Conservation (phyloP, 1,140 invertebrate species). For the Mya arenaria region DNA sequence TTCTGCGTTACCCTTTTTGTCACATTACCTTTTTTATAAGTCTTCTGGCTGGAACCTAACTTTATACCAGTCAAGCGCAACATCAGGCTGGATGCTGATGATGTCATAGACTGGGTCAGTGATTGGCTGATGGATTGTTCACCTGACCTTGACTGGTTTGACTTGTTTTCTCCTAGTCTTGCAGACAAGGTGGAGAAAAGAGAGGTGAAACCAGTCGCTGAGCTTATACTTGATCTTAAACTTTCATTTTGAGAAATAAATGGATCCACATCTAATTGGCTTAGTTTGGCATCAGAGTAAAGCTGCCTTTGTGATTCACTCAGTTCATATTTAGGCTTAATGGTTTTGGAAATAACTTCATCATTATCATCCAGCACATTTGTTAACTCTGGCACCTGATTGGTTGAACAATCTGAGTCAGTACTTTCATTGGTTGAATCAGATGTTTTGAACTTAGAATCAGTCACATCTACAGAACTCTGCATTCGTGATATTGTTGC, state of each 20-base stretch:
- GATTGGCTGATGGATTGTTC: constrained; percentile 17
- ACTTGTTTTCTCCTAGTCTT: constrained; percentile 34
- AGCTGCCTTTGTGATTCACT: constrained; percentile 5
- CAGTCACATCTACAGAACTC: not conserved
- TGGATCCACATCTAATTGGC: constrained; percentile 36
- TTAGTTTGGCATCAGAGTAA: constrained; percentile 41
- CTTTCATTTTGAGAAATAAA: constrained; percentile 41
- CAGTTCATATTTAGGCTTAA: constrained; percentile 10
- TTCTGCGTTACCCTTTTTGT: too few relatives aligned
- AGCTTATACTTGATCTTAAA: constrained; percentile 31
- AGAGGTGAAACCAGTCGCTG: constrained; percentile 40
- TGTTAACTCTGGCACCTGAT: constrained; percentile 26
- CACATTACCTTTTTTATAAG: constrained; percentile 41
- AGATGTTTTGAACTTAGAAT: constrained; percentile 9
- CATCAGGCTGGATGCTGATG: constrained; percentile 46
- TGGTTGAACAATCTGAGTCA: constrained; percentile 30
- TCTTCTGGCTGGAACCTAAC: constrained; percentile 36
- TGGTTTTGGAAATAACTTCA: not conserved
- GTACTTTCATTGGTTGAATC: constrained; percentile 34
- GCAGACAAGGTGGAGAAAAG: constrained; percentile 43
- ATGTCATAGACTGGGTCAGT: constrained; percentile 48
- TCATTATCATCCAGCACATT: constrained; percentile 12
- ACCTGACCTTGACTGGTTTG: not conserved
- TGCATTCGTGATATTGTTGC: constrained; percentile 26
- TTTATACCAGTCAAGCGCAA: constrained; percentile 32